Base-by-base conservation (phyloP, 92 coral and sea anemone species). In the Phymanthus crucifer region DNA sequence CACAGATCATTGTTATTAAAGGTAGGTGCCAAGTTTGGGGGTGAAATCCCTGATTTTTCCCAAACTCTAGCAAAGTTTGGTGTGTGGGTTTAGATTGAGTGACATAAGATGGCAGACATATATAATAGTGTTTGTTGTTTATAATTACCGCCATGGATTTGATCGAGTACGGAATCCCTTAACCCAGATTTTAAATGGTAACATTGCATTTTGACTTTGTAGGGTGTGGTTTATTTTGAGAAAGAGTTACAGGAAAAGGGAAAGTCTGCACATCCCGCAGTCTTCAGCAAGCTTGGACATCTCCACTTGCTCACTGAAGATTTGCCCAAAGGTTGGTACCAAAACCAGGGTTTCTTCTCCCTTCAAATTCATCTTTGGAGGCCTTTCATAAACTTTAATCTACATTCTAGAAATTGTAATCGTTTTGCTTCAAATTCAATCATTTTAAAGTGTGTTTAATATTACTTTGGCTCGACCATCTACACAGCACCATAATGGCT, bases 241-340 rank as follows among this genome's bases (percentile, higher is more conserved):
- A 91, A 86, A 56, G 95, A 90, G 40, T 75, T 96, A 13, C 89
- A 87, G 52, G 86, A 85, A 32, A 91, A 93, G 56, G 91, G 99
- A 69, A 92, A 84, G 33, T 72, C 87, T 27, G 89, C 80, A 2
- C 89, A 93, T 85, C 95, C 98, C 52, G 91, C 94, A 12, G 84
- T 94, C 48, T 96, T 84, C 79, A 87, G 98, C 82, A 93, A 92
- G 94, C 91, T 96, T 66, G 99, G 99, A 40, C 99, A 96, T 76
- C 86, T 93, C 89, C 98, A 93, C 89, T 87, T 96, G 87, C 89
- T 96, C 88, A 93, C 95, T 27, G 99, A 96, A 74, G 99, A 93
- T 86, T 85, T 93, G 66, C 92, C 95, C 16, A 96, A 96, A 89
- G 99, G 99, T 96, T 21, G 64, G 64, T 24, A 54, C 1, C 27